Base-by-base conservation (phyloP, 1,140 invertebrate species). In the Arctopsyche grandis region DNA sequence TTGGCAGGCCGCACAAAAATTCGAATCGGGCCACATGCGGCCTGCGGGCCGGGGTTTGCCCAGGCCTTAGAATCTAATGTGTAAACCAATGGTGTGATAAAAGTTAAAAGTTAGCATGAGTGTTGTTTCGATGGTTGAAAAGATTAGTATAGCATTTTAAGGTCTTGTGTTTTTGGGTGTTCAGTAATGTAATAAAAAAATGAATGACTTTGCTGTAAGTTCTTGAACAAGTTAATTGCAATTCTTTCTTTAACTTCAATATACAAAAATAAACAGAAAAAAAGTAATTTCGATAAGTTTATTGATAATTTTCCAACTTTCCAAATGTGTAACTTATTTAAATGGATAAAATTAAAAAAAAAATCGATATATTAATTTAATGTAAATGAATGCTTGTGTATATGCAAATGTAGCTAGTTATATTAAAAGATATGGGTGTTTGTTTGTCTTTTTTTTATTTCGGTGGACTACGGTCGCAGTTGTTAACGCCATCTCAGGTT, bases 401-500 rank as follows among this genome's bases (percentile, higher is more conserved):
- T 80, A 78, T 56, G 75, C 58, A 22, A 21, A 63, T 43, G 75
- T 77, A 81, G 80, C 24, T 60, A 69, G 14, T 60, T 58, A 43
- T 77, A 78, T 58, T 82, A 80, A 82, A 80, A n/a, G 43, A 69
- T 63, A 76, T 44, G 78, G 75, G 79, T 83, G 77, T 82, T 79
- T 81, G 29, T 38, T 7, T 82, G 78, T 83, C 82, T 82, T 84
- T 85, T 81, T 85, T 80, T 80, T 78, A 78, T 80, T 75, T 80
- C 29, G 69, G 76, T 69, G 79, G 74, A 60, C 48, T 16, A 75
- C 73, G 71, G 78, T 82, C 82, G 80, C 89, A 93, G 92, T 93
- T 88, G 91, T 92, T 85, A 91, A 91, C 85, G 92, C 92, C 85
- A 92, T 93, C 89, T 91, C 92, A 86, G 92, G 91, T 84, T 90